Evolutionary conservation across 2,113 vertebrate species (phyloP), one percentile per base, ranked within the genome.

Genomic region (Peromyscus maniculatus): DNA sequence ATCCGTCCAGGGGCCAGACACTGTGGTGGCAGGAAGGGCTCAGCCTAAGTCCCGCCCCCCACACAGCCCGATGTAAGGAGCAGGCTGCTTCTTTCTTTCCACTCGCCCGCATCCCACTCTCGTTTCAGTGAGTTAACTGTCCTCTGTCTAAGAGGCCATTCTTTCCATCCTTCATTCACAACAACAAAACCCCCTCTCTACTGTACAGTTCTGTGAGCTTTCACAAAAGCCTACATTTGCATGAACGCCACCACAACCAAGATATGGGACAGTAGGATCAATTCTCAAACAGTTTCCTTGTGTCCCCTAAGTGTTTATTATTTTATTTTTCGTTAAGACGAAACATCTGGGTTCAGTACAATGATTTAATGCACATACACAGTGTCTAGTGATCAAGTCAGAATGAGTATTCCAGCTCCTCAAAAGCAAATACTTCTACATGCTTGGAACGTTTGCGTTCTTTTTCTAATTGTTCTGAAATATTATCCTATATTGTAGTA

Each of bases 181-280:
- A 89, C 17, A 80, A 36, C 11, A 79, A 95, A 97, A 92, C 57
- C 71, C 67, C 17, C 17, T 52, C 87, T 82, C 16, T 64, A 55
- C 24, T 28, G 17, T 57, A 83, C 0, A 86, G 49, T 72, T 46
- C 1, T 67, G 9, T 22, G 17, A n/a, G 12, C 49, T 93, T 96
- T 80, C 33, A 69, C 16, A 66, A 92, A 95, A n/a, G 57, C 55
- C 86, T 11, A 64, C 12, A 77, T 62, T 2, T 95, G 3, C 2
- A 59, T 57, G 67, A 93, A 74, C 64, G 94, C 19, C 9, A 93
- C 22, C 64, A 96, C 21, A 74, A 55, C 74, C n/a, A 91, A 82
- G 83, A 52, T 59, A 57, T 21, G 31, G 49, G 74, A 87, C 31
- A 79, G 57, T 21, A 69, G 59, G 75, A 62, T 83, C 33, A 59